Base-by-base conservation (phyloP, 2,113 vertebrate genomes). In the Murina feae region DNA sequence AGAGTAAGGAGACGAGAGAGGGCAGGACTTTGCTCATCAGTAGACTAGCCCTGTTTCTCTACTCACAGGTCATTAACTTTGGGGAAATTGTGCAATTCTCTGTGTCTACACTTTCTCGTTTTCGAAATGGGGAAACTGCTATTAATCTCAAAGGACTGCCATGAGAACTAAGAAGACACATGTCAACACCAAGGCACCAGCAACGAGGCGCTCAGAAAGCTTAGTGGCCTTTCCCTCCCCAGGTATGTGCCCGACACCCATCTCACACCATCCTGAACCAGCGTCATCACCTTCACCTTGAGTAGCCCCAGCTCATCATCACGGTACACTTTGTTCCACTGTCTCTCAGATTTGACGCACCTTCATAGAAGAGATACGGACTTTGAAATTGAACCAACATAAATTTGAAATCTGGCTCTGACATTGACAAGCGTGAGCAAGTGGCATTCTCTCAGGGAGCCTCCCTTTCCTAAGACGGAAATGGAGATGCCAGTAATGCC, bases 241-340 rank as follows among this genome's bases (percentile, higher is more conserved):
- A 7, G 8, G 0, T 30, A 37, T 1, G 17, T 0, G 4, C 10
- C 37, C 20, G 9, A 60, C 4, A 14, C 16, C 30, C 20, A 4
- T 4, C n/a, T 10, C 4, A 13, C 39, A 9, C 25, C 20, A 32
- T n/a, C 37, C 6, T 3, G 75, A 20, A 1, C 25, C 66, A 1
- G 5, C 0, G 4, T n/a, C 83, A 25, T 2, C n/a, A 28, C 17
- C 42, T 5, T 42, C 11, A 9, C 68, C 21, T 28, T 16, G 23
- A 16, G 0, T 4, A 63, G 44, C 49, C 44, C 18, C 55, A 12
- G 20, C 35, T 53, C 55, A 35, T 42, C 16, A 0, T 10, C 55
- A 11, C 1, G 11, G 14, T 16, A 30, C 28, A 1, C 53, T 25
- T 21, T 2, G 65, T n/a, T 49, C 39, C 68, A 1, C 53, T 42